A percentile compares a stretch with the other conserved stretches of the same genome.
phyloP scores from a whole-genome alignment of 1,140 invertebrate species.

The Condylostylus longicornis region DNA sequence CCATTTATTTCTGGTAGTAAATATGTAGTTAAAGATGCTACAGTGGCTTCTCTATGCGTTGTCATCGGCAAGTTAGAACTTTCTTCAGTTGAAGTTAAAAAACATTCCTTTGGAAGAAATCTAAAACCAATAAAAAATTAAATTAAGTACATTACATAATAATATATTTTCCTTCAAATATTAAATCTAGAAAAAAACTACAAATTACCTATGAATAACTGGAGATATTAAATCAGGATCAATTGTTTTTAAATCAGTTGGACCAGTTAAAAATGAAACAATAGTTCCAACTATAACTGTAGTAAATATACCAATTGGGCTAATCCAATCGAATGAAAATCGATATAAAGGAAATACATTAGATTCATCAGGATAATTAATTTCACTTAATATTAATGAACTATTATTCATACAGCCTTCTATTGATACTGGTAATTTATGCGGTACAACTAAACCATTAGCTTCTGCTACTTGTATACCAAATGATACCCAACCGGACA shows the following conservation, averaged over 20 bases:
- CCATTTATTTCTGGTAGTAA: no score
- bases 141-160: background rate
- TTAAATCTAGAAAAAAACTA: background rate
- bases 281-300: conserved; percentile 49
- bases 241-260: conserved; percentile 37
- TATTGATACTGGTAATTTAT: conserved; percentile 31
- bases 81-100: conserved; percentile 5
- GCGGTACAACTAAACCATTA: conserved; percentile 29
- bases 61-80: conserved; percentile 4
- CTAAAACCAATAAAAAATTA: conserved; percentile 7
- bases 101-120: conserved; percentile 27
- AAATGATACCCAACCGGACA: conserved; percentile 40
- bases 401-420: conserved; percentile 21
- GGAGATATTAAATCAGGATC: conserved; percentile 46
- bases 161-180: background rate
- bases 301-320: conserved; percentile 44
- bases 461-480: conserved; percentile 37
- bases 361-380: conserved; percentile 31
- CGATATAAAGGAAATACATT: conserved; percentile 52
- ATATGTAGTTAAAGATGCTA: no score
- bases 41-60: no score
- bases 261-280: conserved; percentile 50
- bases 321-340: conserved; percentile 62
- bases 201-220: conserved; percentile 35
- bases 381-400: conserved; percentile 17